Percentiles rank a stretch among this genome's conserved stretches.
phyloP scores from a whole-genome alignment of 2,797 vertebrate species.

The Vultur gryphus region DNA sequence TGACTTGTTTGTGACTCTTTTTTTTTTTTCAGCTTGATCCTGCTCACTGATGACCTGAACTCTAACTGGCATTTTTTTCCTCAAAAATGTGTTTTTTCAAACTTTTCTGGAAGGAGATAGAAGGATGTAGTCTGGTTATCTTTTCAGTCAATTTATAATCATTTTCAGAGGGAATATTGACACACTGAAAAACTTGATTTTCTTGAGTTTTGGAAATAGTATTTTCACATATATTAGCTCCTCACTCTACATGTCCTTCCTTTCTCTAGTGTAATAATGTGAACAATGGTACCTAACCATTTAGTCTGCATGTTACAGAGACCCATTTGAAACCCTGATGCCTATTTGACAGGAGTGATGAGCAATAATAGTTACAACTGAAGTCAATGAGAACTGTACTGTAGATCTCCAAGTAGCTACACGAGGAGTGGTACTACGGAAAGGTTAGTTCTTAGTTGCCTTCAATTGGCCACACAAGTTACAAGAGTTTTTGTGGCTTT shows the following conservation, averaged over 20 bases:
- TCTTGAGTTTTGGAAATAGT: background rate
- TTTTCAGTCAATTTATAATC: background rate
- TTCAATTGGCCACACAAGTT: background rate
- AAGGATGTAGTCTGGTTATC: background rate
- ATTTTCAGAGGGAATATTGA: background rate
- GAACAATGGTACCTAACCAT: background rate
- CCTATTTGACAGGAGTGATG: background rate
- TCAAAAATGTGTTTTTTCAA: background rate
- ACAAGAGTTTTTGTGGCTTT: background rate
- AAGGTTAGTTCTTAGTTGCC: background rate
- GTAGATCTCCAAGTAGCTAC: background rate
- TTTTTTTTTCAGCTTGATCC: background rate
- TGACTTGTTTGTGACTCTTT: background rate
- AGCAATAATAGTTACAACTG: background rate
- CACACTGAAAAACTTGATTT: background rate
- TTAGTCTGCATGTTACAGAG: background rate
- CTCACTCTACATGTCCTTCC: background rate
- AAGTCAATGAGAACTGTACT: background rate
- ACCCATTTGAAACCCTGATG: background rate
- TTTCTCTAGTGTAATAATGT: background rate
- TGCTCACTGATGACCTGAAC: background rate
- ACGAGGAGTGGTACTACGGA: rapidly evolving
- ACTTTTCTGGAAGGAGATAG: background rate
- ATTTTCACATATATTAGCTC: background rate
- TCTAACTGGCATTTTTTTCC: background rate